A percentile compares a stretch with the other conserved stretches of the same genome.
phyloP scores from a whole-genome alignment of 1,140 invertebrate species.

The Eriocheir sinensis region DNA sequence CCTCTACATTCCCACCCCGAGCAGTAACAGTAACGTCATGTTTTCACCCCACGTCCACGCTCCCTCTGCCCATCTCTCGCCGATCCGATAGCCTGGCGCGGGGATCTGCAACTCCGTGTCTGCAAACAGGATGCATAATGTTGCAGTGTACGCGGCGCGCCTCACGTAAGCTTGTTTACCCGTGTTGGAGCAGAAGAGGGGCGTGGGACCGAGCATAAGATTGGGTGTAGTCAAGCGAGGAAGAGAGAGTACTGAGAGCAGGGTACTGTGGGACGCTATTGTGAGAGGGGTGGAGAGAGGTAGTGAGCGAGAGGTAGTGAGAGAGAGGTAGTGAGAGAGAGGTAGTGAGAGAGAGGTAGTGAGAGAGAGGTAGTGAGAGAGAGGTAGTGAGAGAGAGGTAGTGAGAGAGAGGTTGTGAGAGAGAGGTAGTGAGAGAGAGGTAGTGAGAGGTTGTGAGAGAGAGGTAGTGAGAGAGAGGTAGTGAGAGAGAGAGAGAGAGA shows the following conservation, averaged over 20 bases:
- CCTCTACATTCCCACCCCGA: neutral
- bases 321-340: too few species aligned
- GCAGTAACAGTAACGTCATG: neutral
- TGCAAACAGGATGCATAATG: slow-evolving; percentile 24
- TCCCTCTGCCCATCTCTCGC: neutral
- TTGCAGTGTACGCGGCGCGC: neutral
- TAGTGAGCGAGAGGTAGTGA: too few species aligned
- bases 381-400: too few species aligned
- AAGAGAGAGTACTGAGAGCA: too few species aligned
- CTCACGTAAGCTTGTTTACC: neutral
- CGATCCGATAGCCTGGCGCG: neutral
- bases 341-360: too few species aligned
- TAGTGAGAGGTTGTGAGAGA: too few species aligned
- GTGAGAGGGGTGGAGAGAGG: too few species aligned
- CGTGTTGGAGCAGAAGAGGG: neutral
- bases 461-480: neutral
- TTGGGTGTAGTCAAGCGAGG: too few species aligned
- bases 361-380: too few species aligned
- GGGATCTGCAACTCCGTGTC: neutral
- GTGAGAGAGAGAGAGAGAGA: slow-evolving; percentile 21
- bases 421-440: too few species aligned
- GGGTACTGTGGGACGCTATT: too few species aligned
- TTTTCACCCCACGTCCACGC: neutral
- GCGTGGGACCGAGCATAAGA: neutral
- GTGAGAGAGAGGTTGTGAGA: too few species aligned